A percentile compares a stretch with the other conserved stretches of the same genome.
Evolutionary conservation across 2,888 invertebrate species (phyloP).

Genomic region (Anoncus sp.): DNA sequence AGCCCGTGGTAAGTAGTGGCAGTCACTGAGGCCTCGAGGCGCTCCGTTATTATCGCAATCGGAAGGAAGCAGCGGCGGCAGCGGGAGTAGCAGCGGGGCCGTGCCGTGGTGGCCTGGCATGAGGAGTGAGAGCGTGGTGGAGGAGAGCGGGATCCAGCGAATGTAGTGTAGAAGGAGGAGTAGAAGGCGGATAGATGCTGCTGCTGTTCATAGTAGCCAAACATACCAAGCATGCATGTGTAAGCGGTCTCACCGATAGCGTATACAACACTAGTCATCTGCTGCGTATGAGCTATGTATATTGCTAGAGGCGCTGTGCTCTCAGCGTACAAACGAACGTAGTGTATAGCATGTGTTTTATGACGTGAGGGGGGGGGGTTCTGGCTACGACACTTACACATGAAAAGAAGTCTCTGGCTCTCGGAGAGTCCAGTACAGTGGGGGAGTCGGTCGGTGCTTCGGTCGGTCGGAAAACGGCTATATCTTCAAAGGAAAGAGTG

Average conservation of each 20-base stretch:
- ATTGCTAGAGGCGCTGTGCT: constrained; percentile 76
- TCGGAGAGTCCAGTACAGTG: constrained; percentile 66
- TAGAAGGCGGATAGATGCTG: constrained; percentile 76
- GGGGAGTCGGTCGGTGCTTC: constrained; percentile 76
- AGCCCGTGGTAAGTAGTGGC: constrained; percentile 65
- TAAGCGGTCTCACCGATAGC: constrained; percentile 22
- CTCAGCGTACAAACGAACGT: constrained; percentile 76
- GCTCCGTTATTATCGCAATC: constrained; percentile 72
- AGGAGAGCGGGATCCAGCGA: constrained; percentile 62
- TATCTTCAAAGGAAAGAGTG: constrained; percentile 49
- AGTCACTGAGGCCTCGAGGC: constrained; percentile 68
- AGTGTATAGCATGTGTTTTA: constrained; percentile 58
- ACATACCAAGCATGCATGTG: constrained; percentile 45
- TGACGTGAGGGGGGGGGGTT: constrained; percentile 67
- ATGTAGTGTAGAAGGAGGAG: constrained; percentile 60
- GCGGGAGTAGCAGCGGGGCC: constrained; percentile 59
- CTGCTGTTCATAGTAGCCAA: constrained; percentile 51
- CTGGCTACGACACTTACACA: constrained; percentile 41
- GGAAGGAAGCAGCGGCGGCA: constrained; percentile 68
- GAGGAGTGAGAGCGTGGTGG: constrained; percentile 66
- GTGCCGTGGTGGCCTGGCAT: constrained; percentile 65
- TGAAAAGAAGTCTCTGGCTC: constrained; percentile 17
- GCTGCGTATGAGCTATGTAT: constrained; percentile 76
- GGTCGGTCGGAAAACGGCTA: constrained; percentile 58
- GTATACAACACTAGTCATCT: constrained; percentile 8